A percentile compares a stretch with the other conserved stretches of the same genome.
Evolutionary conservation across 2,797 vertebrate species (phyloP).

Genomic region (Pelobates cultripes): DNA sequence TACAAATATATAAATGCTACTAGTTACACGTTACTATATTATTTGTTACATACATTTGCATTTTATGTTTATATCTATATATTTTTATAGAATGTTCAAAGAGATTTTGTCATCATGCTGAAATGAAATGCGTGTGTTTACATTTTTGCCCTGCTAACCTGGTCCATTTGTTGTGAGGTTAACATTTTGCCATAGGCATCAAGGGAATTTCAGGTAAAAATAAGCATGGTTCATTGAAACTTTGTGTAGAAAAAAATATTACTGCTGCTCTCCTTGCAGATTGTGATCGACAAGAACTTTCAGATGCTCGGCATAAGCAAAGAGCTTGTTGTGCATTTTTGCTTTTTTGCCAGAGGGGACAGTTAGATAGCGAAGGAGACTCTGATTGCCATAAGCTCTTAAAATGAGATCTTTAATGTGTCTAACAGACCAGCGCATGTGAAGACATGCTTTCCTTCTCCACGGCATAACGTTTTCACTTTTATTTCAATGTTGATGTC

Average conservation of each 20-base stretch:
- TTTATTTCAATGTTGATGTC: too few species aligned
- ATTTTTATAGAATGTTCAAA: too few species aligned
- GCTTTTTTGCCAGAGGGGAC: slow-evolving; percentile 39
- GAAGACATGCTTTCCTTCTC: background rate
- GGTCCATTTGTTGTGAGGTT: slow-evolving; percentile 1
- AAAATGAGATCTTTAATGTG: slow-evolving; percentile 14
- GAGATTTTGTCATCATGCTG: too few species aligned
- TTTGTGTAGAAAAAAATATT: background rate
- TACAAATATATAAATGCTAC: too few species aligned
- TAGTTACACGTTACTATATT: too few species aligned
- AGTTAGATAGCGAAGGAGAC: slow-evolving; percentile 44
- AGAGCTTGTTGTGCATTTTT: slow-evolving; percentile 43
- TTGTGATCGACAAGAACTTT: slow-evolving; percentile 25
- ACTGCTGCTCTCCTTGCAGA: slow-evolving; percentile 24
- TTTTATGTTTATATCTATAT: too few species aligned
- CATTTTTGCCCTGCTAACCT: background rate
- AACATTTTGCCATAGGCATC: background rate
- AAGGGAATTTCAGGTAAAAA: slow-evolving; percentile 35
- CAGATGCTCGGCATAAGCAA: slow-evolving; percentile 18
- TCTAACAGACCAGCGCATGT: background rate
- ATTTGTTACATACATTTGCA: too few species aligned
- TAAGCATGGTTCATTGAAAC: slow-evolving; percentile 22
- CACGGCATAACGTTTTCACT: too few species aligned
- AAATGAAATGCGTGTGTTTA: too few species aligned
- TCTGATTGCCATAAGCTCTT: slow-evolving; percentile 6